A percentile compares a stretch with the other conserved stretches of the same genome.
These are phyloP conservation scores for Drosophila robusta DNA, from an alignment of 2,888 invertebrate genomes.

Conservation along the genomic window DNA sequence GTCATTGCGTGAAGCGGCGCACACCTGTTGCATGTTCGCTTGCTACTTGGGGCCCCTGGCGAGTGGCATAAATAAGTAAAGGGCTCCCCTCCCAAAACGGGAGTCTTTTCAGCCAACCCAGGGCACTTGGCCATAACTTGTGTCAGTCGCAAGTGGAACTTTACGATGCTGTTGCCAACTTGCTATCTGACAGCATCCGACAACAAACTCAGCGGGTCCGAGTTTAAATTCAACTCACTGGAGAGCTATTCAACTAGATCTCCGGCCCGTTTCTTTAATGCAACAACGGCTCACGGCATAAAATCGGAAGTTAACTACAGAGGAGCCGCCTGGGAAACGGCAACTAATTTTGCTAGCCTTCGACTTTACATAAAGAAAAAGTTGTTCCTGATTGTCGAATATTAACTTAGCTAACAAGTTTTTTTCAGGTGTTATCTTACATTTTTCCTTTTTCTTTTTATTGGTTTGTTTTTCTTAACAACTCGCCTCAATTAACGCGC, in stretches of 20 bases:
- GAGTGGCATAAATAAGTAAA: conserved; percentile 54
- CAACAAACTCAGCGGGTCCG: conserved; percentile 54
- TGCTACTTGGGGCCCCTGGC: conserved; percentile 35
- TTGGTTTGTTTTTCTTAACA: conserved; percentile 30
- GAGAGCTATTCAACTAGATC: conserved; percentile 13
- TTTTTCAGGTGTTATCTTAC: conserved; percentile 25
- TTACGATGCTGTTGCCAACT: conserved; percentile 53
- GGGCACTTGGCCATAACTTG: conserved; percentile 50
- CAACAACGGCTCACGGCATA: conserved; percentile 9
- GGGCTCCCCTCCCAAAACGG: conserved; percentile 38
- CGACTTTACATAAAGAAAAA: conserved; percentile 10
- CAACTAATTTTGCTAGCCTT: conserved; percentile 15
- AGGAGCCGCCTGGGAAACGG: conserved; percentile 14
- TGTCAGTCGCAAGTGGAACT: conserved; percentile 51
- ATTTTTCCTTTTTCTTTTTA: conserved; percentile 4
- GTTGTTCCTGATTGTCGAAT: conserved; percentile 26
- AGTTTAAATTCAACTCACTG: conserved; percentile 17
- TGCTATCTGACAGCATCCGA: conserved; percentile 68
- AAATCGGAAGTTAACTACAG: conserved; percentile 37
- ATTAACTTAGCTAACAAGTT: conserved; percentile 7
- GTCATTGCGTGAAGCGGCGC: conserved; percentile 45
- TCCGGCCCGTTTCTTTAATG: conserved; percentile 19
- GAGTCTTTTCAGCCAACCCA: conserved; percentile 25
- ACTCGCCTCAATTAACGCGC: conserved; percentile 51
- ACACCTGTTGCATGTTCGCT: conserved; percentile 56